Conservation (phyloP, 2,797 vertebrate genomes). For the Buphagus erythrorhynchus region DNA sequence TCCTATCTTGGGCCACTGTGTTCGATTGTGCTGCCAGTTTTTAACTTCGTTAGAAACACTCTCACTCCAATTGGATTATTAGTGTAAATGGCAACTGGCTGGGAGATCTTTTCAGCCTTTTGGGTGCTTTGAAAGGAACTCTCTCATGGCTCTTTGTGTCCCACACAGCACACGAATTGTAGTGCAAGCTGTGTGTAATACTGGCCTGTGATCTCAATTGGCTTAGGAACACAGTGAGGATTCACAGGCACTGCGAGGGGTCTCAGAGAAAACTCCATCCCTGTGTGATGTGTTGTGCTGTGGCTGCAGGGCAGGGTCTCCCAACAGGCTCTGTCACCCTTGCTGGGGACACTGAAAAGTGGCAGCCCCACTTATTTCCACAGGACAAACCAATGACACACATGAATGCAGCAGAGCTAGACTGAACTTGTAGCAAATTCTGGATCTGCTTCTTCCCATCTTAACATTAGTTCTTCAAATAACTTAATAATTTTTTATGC, state of each 20-base stretch:
- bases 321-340: neutral
- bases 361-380: neutral
- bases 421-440: neutral
- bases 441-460: neutral
- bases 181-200: neutral
- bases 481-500: conserved; percentile 30
- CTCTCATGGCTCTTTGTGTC: conserved; percentile 6
- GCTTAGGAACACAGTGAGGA: neutral
- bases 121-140: neutral
- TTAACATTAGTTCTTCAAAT: neutral
- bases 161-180: neutral
- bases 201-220: neutral
- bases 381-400: neutral
- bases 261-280: neutral
- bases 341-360: neutral
- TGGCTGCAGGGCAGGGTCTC: neutral
- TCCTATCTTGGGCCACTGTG: neutral
- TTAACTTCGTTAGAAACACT: neutral
- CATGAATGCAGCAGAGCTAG: neutral
- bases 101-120: neutral
- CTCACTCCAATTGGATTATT: neutral
- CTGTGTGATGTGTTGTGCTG: neutral
- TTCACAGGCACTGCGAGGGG: neutral
- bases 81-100: neutral
- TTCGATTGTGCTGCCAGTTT: neutral